Evolutionary conservation across 2,113 vertebrate genomes (phyloP).

Genomic region (Poecilia latipinna): DNA sequence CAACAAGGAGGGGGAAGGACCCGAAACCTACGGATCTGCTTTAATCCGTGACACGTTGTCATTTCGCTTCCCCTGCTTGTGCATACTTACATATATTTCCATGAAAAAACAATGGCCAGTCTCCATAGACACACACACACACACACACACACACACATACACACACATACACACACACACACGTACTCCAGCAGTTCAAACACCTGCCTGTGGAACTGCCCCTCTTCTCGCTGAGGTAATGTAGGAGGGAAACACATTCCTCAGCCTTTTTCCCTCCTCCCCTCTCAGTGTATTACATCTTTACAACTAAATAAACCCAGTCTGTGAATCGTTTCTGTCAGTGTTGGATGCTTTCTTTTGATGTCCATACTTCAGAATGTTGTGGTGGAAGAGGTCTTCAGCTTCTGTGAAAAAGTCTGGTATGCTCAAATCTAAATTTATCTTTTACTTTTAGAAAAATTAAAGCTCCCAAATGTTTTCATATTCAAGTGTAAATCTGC

Average conservation of each 20-base stretch:
- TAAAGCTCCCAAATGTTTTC: background rate
- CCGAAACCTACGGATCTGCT: conserved; percentile 7
- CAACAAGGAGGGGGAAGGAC: background rate
- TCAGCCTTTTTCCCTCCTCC: conserved; percentile 49
- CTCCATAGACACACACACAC: background rate
- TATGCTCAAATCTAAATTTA: conserved; percentile 35
- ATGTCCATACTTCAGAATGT: background rate
- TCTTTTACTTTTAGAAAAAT: background rate
- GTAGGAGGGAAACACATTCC: conserved; percentile 65
- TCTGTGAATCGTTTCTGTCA: conserved; percentile 4
- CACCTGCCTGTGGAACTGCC: conserved; percentile 58
- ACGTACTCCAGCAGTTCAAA: conserved; percentile 24
- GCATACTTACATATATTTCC: background rate
- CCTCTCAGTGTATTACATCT: conserved; percentile 48
- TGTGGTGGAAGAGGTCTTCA: conserved; percentile 1
- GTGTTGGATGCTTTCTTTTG: conserved; percentile 4
- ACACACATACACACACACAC: conserved; percentile 2
- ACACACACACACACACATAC: background rate
- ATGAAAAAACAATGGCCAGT: background rate
- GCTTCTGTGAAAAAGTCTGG: conserved; percentile 25
- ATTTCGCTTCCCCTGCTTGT: background rate
- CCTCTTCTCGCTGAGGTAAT: conserved; percentile 63
- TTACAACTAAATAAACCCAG: conserved; percentile 32
- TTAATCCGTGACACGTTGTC: background rate
- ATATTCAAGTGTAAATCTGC: background rate